Evolutionary conservation across 35 echinoderm and acorn worm species (phyloP), one percentile per base, ranked within the genome.

Genomic region (Diadema setosum): DNA sequence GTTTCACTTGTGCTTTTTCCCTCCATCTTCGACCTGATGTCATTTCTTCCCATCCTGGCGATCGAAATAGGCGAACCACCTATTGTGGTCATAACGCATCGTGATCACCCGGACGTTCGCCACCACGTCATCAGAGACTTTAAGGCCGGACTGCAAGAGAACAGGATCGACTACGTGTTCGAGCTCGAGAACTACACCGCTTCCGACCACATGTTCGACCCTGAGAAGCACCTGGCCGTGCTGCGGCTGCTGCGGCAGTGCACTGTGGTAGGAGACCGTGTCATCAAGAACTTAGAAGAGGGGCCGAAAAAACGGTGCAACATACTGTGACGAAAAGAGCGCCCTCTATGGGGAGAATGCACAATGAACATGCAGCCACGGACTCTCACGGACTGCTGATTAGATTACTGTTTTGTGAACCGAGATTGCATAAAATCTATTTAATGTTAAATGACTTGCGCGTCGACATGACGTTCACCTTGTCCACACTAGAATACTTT

Each of bases 161-260:
- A 40, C 33, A 32, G 70, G 25, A 76, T 76, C 70, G 70, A 76
- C 7, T 76, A 76, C 70, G 36, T 43, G 70, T 76, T 32, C 33
- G 70, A 76, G 70, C 36, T 76, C 33, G 70, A 76, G 39, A 76
- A 76, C 70, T 76, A 76, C 70, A 76, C 70, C 32, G 43, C 33
- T 5, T 4, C 5, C 7, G n/a, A 76, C 21, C 70, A 76, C 39
- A n/a, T 0, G 33, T 76, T 40, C 35, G 70, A 76, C 21, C 23
- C 39, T n/a, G 33, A 76, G 70, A 76, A 76, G 70, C 70, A 76
- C 1, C 70, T 76, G 35, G 32, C 43, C 39, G n/a, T 76, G 36
- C 70, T 76, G 8, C 33, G 43, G 36, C 33, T 35, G n/a, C 70
- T 76, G n/a, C 43, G 43, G 9, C 70, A 43, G 36, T 76, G 32